A percentile compares a stretch with the other conserved stretches of the same genome.
Evolutionary conservation across 2,113 vertebrate species (phyloP).

Genomic region (Cochlearius cochlearius): DNA sequence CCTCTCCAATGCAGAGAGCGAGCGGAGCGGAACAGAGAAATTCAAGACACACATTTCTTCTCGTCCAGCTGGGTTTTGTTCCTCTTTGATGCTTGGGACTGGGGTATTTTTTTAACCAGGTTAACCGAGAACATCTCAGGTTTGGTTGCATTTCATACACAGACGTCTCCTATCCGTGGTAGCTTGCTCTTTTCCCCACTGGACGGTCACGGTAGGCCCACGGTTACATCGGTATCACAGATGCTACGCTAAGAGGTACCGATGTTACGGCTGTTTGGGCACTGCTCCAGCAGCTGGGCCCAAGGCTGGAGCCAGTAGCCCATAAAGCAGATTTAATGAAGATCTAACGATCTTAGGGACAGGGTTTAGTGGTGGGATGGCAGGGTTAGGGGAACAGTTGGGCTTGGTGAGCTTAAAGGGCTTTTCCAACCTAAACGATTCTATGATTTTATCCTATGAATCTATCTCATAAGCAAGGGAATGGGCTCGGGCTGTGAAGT

Average conservation of each 20-base stretch:
- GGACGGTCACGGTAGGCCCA: not conserved
- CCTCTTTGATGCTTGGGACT: not conserved
- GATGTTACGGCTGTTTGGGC: not conserved
- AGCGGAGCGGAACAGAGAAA: not conserved
- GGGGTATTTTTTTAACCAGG: not conserved
- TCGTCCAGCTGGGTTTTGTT: not conserved
- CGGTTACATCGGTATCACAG: not conserved
- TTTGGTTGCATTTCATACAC: not conserved
- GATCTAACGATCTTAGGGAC: not conserved
- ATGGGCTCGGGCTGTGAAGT: not conserved
- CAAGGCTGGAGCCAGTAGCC: not conserved
- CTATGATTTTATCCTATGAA: too few relatives aligned
- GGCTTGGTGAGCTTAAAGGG: too few relatives aligned
- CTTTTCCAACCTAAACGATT: too few relatives aligned
- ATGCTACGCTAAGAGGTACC: not conserved
- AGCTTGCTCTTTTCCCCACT: not conserved
- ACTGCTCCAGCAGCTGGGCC: not conserved
- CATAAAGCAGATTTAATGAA: not conserved
- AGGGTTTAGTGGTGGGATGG: too few relatives aligned
- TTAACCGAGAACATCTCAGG: not conserved
- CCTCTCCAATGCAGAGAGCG: not conserved
- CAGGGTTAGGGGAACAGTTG: too few relatives aligned
- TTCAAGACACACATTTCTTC: not conserved
- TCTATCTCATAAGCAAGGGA: not conserved
- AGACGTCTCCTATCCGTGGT: rapidly evolving